Evolutionary conservation across 2,797 vertebrate genomes (phyloP), one percentile per base, ranked within the genome.

Genomic region (Balearica regulorum): DNA sequence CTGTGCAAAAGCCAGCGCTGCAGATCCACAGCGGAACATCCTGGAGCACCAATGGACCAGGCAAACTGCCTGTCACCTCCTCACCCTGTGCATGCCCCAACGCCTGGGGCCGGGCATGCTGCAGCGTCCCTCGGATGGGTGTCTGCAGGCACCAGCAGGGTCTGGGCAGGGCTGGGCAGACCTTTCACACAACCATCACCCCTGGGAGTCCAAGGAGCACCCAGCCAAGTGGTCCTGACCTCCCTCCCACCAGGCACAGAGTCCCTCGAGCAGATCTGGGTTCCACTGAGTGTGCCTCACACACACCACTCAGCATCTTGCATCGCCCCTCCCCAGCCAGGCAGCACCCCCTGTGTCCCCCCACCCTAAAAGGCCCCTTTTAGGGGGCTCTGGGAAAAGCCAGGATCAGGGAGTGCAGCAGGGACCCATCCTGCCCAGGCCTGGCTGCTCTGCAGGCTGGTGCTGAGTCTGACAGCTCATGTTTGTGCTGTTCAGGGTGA

Each of bases 181-280:
- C 29, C 22, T 54, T 58, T 44, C 33, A 41, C 20, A 66, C 33
- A 64, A 18, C 24, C 44, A 41, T 51, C 69, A 29, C 8, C 6
- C 37, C 22, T 25, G 11, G 11, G 37, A 77, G 13, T 14, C 11
- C 60, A 54, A 43, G 46, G 31, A 83, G 7, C 69, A 48, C 35
- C 57, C 2, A 2, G 37, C 18, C 18, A 35, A 70, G 48, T 3
- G 2, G 14, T 43, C 37, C 43, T 29, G 29, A 72, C 46, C 55
- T 88, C 43, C 9, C 17, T 83, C 39, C 43, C 35, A 39, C 46
- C 60, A 29, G 0, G 2, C 16, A 26, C 13, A 41, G 20, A 41
- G 22, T 20, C 6, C 11, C 19, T 41, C 0, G 0, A 33, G 33
- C 0, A 0, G 24, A 80, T 54, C 58, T 48, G 43, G 19, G 25